phyloP scores from a whole-genome alignment of 64 coral and sea anemone genomes.

The Montipora efflorescens region DNA sequence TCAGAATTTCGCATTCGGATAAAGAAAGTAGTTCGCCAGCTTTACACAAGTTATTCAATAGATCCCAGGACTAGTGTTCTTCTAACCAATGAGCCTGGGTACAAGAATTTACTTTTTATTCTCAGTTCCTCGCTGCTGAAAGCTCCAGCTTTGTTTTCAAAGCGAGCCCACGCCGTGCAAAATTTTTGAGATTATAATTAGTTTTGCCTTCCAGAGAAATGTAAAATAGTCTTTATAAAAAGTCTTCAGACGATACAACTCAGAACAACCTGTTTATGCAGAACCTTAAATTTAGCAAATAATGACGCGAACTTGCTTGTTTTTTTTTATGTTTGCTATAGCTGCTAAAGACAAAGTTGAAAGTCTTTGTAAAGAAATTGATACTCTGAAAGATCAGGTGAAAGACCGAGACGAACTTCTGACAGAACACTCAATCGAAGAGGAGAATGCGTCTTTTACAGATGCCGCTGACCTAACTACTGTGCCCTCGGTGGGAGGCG shows the following conservation, averaged over 20 bases:
- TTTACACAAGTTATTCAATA: no score
- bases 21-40: no score
- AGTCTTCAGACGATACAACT: no score
- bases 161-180: no score
- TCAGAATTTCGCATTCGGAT: no score
- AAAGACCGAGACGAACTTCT: constrained; percentile 31
- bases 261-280: no score
- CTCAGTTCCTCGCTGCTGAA: background rate
- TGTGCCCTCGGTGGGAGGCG: background rate
- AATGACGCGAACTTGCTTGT: background rate
- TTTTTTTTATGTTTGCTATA: background rate
- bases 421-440: background rate
- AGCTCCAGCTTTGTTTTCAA: background rate
- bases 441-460: constrained; percentile 17
- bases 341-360: constrained; percentile 42
- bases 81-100: no score
- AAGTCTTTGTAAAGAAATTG: constrained; percentile 50
- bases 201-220: no score
- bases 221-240: no score
- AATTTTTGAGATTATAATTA: no score
- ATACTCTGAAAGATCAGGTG: constrained; percentile 21
- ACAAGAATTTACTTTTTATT: background rate
- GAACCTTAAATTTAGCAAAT: background rate
- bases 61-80: no score
- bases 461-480: background rate